phyloP scores from a whole-genome alignment of 2,888 invertebrate genomes.

The Noctua comes region DNA sequence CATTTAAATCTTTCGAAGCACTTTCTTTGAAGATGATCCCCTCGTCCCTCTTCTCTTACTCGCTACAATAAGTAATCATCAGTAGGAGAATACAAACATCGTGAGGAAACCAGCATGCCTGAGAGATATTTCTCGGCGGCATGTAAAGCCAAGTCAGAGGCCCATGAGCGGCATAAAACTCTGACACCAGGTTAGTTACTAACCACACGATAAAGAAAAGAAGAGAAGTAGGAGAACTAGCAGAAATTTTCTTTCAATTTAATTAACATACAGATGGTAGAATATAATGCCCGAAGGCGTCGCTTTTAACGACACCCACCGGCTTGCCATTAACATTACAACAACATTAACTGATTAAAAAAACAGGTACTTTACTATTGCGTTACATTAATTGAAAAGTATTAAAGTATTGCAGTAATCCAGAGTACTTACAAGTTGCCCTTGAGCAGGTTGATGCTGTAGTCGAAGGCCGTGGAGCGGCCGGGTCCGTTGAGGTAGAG shows the following conservation, averaged over 20 bases:
- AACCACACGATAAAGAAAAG: no score
- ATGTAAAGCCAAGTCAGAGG: no score
- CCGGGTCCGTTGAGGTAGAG: constrained; percentile 94
- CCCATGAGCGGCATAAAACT: no score
- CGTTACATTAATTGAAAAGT: constrained; percentile 17
- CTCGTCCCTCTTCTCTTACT: not conserved
- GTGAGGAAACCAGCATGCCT: no score
- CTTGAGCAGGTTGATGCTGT: constrained; percentile 95
- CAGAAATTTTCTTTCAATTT: not conserved
- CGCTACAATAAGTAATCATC: not conserved
- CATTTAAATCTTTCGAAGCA: not conserved
- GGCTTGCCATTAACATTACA: constrained; percentile 6
- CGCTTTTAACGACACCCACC: not conserved
- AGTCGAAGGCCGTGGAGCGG: constrained; percentile 95
- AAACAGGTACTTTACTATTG: constrained; percentile 21
- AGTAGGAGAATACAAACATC: no score
- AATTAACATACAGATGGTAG: not conserved
- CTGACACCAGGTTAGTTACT: no score
- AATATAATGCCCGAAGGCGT: not conserved
- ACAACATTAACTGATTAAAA: constrained; percentile 19
- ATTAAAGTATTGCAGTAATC: constrained; percentile 20
- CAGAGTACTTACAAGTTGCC: constrained; percentile 93
- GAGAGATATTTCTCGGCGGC: no score
- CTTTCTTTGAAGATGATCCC: not conserved
- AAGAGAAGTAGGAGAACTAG: no score